A percentile compares a stretch with the other conserved stretches of the same genome.
Conservation (phyloP, 2,888 invertebrate species). For the Patella ulyssiponensis region DNA sequence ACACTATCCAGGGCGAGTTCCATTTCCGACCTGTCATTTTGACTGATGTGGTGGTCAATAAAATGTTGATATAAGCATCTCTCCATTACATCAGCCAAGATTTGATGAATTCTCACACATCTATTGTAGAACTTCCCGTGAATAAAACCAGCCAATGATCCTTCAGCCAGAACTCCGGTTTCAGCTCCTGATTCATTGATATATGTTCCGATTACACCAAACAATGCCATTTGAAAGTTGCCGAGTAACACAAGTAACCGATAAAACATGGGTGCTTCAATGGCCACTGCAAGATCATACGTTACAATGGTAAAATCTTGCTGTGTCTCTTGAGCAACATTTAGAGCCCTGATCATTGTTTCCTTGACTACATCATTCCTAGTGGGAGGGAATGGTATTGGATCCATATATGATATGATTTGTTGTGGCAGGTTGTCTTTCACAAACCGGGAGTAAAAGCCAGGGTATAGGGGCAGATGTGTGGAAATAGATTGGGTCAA, state of each 20-base stretch:
- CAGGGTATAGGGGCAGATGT: constrained; percentile 9
- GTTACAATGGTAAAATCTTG: constrained; percentile 30
- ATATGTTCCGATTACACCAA: background rate
- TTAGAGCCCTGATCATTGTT: constrained; percentile 30
- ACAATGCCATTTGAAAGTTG: constrained; percentile 34
- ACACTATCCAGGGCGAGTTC: constrained; percentile 8
- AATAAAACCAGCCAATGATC: background rate
- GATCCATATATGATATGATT: constrained; percentile 32
- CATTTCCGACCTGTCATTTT: no score
- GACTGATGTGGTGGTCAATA: no score
- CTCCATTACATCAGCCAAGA: constrained; percentile 14
- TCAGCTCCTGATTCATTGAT: background rate
- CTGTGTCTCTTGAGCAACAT: constrained; percentile 25
- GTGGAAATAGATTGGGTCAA: background rate
- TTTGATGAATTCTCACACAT: constrained; percentile 26
- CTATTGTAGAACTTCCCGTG: constrained; percentile 23
- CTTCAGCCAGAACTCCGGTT: background rate
- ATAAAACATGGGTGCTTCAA: constrained; percentile 30
- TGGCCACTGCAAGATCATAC: constrained; percentile 34
- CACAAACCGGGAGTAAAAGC: constrained; percentile 27
- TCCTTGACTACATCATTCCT: constrained; percentile 22
- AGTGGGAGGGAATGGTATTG: constrained; percentile 23
- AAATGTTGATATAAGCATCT: background rate
- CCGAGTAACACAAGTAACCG: constrained; percentile 31
- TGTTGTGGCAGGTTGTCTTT: constrained; percentile 25